These are phyloP conservation scores for Rhinichthys osculus DNA, from an alignment of 2,797 vertebrate species.

Conservation along the genomic window DNA sequence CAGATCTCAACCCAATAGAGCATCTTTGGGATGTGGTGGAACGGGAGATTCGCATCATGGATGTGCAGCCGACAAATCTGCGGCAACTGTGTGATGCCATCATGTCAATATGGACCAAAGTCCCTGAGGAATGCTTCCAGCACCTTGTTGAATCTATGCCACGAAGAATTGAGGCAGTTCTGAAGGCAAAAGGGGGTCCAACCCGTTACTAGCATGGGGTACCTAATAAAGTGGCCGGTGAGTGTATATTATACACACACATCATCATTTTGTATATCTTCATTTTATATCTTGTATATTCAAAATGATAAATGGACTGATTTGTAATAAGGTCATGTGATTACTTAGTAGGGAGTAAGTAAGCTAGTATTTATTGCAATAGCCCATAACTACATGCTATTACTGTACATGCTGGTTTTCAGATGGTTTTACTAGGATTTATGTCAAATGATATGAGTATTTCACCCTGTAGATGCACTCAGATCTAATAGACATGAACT, in stretches of 20 bases:
- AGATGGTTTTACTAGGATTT: not conserved
- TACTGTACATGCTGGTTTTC: not conserved
- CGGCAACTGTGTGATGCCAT: slow-evolving; percentile 63
- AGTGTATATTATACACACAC: no score
- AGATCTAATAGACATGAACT: not conserved
- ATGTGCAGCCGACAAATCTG: slow-evolving; percentile 71
- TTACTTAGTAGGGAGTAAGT: not conserved
- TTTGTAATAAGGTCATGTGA: not conserved
- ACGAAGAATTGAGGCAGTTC: no score
- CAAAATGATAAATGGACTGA: not conserved
- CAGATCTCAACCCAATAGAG: not conserved
- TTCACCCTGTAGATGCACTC: not conserved
- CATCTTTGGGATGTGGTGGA: slow-evolving; percentile 19
- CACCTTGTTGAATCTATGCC: no score
- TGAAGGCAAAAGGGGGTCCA: no score
- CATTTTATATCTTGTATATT: not conserved
- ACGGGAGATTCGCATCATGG: slow-evolving; percentile 62
- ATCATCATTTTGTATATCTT: no score
- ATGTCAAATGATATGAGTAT: no score
- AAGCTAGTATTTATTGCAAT: not conserved
- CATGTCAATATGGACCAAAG: slow-evolving; percentile 42
- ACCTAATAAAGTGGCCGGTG: no score
- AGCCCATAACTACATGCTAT: not conserved
- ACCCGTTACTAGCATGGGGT: no score
- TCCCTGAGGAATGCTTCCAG: no score